Conservation (phyloP, 2,797 vertebrate species). For the Malacoraja senta region DNA sequence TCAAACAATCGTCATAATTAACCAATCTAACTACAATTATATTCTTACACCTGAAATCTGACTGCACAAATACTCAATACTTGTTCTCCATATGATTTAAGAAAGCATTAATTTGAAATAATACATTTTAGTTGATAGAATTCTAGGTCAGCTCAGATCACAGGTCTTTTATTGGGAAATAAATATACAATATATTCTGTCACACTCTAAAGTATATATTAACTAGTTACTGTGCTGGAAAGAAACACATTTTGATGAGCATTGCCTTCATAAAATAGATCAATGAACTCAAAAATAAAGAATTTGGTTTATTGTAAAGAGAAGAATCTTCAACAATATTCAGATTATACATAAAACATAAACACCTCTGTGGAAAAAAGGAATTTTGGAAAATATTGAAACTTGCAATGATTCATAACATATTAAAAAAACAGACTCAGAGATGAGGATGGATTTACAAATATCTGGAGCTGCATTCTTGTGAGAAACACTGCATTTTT, state of each 20-base stretch:
- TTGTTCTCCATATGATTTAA: background rate
- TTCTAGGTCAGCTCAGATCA: background rate
- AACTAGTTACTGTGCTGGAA: background rate
- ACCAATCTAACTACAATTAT: background rate
- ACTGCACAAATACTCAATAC: background rate
- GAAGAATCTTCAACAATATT: background rate
- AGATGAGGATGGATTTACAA: background rate
- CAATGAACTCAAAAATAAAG: background rate
- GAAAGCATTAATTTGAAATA: background rate
- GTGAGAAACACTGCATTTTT: background rate
- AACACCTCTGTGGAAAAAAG: background rate
- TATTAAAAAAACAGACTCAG: background rate
- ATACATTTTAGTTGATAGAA: background rate
- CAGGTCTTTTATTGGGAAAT: background rate
- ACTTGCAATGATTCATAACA: too few species aligned
- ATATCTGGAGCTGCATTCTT: conserved; percentile 14
- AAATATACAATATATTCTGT: background rate
- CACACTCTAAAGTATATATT: background rate
- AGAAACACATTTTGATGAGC: background rate
- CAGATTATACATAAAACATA: background rate
- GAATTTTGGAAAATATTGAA: background rate
- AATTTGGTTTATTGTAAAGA: background rate
- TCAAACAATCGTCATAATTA: background rate
- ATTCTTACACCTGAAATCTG: background rate
- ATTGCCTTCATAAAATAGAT: background rate